Base-by-base conservation (phyloP, 1,140 invertebrate genomes). In the Lepidurus arcticus region DNA sequence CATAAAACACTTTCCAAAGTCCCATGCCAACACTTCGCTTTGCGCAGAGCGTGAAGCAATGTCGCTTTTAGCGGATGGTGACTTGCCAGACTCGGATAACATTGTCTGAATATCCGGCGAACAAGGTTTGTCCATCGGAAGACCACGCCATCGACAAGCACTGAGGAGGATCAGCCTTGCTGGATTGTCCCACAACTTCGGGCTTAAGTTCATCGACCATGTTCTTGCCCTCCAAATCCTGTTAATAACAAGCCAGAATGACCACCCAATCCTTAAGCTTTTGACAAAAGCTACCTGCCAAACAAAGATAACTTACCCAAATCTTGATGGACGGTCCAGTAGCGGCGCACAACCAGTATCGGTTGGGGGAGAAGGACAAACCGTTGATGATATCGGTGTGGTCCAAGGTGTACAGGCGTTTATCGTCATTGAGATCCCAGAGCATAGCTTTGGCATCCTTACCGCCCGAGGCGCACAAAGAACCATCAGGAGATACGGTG, bases 331-430 rank as follows among this genome's bases (percentile, higher is more conserved):
- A 94, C 78, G 97, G 95, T 82, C 98, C 98, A 84, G 94, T 98
- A n/a, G 98, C 98, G 83, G 97, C 98, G 88, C 98, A 99, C 16
- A 99, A 90, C 98, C 98, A 99, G 85, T 99, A 99, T 85, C 98
- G 92, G 88, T 99, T 99, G 75, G 98, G 98, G 82, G 95, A 98
- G 91, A 99, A 99, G 90, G 95, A 97, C 81, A 99, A 87, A 8
- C 97, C 93, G 83, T 97, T 98, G 86, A 99, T 99, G 84, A 96
- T 95, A 83, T 99, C 97, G 86, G 97, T 98, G 85, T 98, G 97
- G 83, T 99, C 96, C 81, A 99, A 88, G 44, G 98, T 99, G 87
- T 99, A 98, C 83, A 99, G 88, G 86, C 99, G 97, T 87, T 99
- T 99, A 86, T 96, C 97, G 85, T 99, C 98, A 87, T 99, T 99